Evolutionary conservation across 1,140 invertebrate genomes (phyloP), one percentile per base, ranked within the genome.

Genomic region (Caerostris extrusa): DNA sequence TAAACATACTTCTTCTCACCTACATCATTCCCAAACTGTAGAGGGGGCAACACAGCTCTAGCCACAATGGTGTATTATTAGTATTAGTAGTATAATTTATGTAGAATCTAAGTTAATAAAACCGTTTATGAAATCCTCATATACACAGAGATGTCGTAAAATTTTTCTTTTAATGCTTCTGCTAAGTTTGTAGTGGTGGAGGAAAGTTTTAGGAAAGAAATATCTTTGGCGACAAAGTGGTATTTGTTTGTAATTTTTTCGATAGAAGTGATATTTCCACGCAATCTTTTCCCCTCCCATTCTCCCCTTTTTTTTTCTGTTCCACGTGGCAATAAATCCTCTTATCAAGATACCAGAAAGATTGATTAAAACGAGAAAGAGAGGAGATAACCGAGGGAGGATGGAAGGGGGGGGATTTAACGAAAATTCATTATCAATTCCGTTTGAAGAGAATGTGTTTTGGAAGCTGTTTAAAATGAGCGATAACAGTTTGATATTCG

Each of bases 371-470:
- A 69, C 64, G 7, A 5, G 14, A 0, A 6, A 19, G 69, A 71
- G 19, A 71, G 34, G 67, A 19, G 7, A n/a, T n/a, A n/a, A n/a
- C n/a, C n/a, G 67, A 34, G n/a, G 19, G 7, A 34, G 67, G n/a
- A 71, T 3, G n/a, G 19, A 34, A 10, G 34, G 69, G 34, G 10
- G n/a, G 6, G 19, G 6, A 71, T 71, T 71, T 71, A 50, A 71
- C 19, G 69, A 71, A 71, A 71, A 71, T 71, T 71, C 69, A 71
- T 71, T 71, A 71, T 19, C 69, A 34, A 34, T 71, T 71, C 19
- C 19, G 6, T 71, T 19, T 10, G 69, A 71, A 34, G 8, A 50
- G 7, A 19, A 71, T 50, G 34, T 34, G 34, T 34, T 34, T 34
- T 34, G 34, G 34, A 34, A 3, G 8, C 19, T 50, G 34, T 71